Evolutionary conservation across 2,888 invertebrate genomes (phyloP).

Genomic region (Ferrisia virgata): DNA sequence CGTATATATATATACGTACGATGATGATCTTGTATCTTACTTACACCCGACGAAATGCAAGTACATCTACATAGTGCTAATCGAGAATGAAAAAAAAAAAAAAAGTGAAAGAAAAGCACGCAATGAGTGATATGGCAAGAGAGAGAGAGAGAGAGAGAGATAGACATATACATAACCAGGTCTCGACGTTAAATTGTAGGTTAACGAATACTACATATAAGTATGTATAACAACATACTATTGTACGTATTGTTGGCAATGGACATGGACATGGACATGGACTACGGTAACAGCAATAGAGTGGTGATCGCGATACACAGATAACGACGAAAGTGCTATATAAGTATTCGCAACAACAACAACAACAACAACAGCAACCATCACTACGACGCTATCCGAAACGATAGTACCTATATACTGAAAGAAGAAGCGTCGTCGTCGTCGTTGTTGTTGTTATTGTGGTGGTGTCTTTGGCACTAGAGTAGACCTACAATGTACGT

Average conservation of each 20-base stretch:
- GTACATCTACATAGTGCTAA: too few relatives aligned
- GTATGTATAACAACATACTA: not conserved
- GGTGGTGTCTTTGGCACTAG: not conserved
- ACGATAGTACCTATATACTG: too few relatives aligned
- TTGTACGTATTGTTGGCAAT: not conserved
- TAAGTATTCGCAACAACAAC: not conserved
- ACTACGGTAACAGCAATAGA: not conserved
- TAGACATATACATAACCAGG: not conserved
- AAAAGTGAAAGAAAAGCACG: too few relatives aligned
- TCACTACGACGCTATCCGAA: not conserved
- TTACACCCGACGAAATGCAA: too few relatives aligned
- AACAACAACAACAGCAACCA: not conserved
- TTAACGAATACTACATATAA: not conserved
- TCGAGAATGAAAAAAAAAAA: too few relatives aligned
- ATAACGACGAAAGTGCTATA: not conserved
- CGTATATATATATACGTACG: too few relatives aligned
- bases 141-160: not conserved
- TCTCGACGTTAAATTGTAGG: not conserved
- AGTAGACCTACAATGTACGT: too few relatives aligned
- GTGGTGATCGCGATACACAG: not conserved
- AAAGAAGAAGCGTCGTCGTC: too few relatives aligned
- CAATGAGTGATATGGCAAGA: too few relatives aligned
- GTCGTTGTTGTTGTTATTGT: too few relatives aligned
- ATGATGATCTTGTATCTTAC: too few relatives aligned
- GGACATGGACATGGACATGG: not conserved